Evolutionary conservation across 2,113 vertebrate species (phyloP).

Genomic region (Phyllostomus hastatus): DNA sequence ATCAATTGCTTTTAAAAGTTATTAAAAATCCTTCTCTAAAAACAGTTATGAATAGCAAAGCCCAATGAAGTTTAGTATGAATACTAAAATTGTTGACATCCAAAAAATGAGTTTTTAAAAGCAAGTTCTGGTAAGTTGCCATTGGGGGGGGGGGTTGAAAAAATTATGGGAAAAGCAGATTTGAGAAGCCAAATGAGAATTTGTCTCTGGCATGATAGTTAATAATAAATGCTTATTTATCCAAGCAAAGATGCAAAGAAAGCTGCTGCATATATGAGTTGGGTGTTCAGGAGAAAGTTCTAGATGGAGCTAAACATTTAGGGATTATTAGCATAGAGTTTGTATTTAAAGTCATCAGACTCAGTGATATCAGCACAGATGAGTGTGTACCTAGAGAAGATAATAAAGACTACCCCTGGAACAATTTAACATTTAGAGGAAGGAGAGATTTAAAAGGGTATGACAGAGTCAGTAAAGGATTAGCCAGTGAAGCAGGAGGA

Average conservation of each 20-base stretch:
- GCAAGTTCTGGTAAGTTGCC: neutral
- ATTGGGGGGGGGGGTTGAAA: neutral
- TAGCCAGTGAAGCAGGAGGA: neutral
- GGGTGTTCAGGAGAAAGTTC: neutral
- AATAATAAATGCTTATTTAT: neutral
- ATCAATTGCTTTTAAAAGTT: neutral
- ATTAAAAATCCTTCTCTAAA: constrained; percentile 11
- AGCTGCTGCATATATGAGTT: neutral
- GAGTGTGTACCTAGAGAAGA: neutral
- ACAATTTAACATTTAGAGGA: neutral
- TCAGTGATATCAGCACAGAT: neutral
- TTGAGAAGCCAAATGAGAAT: neutral
- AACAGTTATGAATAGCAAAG: neutral
- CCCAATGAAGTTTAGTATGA: neutral
- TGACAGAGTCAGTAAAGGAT: neutral
- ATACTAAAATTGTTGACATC: neutral
- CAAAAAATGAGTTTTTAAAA: neutral
- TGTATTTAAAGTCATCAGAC: neutral
- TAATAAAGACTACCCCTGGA: neutral
- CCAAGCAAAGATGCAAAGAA: neutral
- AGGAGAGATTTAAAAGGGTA: neutral
- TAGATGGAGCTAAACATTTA: neutral
- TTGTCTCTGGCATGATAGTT: neutral
- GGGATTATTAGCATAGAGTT: neutral
- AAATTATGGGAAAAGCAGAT: neutral